Evolutionary conservation across 1,140 invertebrate species (phyloP).

Genomic region (Meloidogyne chitwoodi): DNA sequence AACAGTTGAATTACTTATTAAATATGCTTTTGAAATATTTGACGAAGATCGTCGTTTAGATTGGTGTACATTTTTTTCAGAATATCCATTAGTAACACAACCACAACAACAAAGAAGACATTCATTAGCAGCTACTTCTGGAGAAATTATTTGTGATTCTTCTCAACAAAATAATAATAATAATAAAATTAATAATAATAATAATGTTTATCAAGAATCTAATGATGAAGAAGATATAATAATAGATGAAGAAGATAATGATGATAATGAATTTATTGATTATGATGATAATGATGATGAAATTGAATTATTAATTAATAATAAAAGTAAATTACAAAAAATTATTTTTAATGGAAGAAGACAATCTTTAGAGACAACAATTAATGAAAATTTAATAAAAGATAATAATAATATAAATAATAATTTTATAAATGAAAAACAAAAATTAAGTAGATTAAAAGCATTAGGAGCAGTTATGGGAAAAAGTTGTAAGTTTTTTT

Average conservation of each 20-base stretch:
- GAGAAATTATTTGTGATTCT: background rate
- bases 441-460: background rate
- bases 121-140: slow-evolving; percentile 35
- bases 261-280: slow-evolving; percentile 44
- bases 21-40: slow-evolving; percentile 52
- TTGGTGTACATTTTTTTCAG: slow-evolving; percentile 51
- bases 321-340: background rate
- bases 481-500: slow-evolving; percentile 1
- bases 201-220: too few relatives aligned
- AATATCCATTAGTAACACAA: slow-evolving; percentile 41
- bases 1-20: slow-evolving; percentile 49
- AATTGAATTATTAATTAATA: slow-evolving; percentile 16
- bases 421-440: background rate
- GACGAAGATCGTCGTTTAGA: slow-evolving; percentile 37
- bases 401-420: background rate
- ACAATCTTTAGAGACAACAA: background rate
- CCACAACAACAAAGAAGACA: slow-evolving; percentile 38
- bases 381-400: background rate
- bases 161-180: background rate
- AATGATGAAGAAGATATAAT: slow-evolving; percentile 23
- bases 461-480: background rate
- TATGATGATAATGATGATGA: slow-evolving; percentile 33
- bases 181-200: background rate
- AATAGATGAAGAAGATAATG: slow-evolving; percentile 35
- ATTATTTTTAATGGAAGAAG: background rate